These are phyloP conservation scores for Bombus superbus DNA, from an alignment of 1,140 invertebrate species.

Conservation along the genomic window DNA sequence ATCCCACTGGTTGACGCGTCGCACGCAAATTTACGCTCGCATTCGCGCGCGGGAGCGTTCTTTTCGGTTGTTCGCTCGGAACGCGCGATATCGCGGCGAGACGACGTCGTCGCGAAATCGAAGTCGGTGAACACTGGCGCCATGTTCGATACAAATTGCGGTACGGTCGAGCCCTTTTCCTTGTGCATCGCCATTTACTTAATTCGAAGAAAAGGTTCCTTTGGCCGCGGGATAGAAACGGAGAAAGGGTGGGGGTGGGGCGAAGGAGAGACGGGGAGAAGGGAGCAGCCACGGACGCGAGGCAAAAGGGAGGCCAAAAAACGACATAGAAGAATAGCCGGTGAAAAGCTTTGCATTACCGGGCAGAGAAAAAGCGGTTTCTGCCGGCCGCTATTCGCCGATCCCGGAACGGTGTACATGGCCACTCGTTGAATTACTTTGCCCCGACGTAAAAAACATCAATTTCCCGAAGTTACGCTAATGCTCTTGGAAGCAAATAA, in stretches of 20 bases:
- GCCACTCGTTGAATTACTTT: slow-evolving; percentile 43
- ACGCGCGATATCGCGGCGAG: not conserved
- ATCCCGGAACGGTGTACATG: slow-evolving; percentile 20
- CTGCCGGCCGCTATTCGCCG: slow-evolving; percentile 19
- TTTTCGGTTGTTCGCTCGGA: not conserved
- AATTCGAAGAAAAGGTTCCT: slow-evolving; percentile 34
- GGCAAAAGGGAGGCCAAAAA: slow-evolving; percentile 12
- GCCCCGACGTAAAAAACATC: slow-evolving; percentile 41
- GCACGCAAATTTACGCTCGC: no score
- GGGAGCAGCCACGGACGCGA: not conserved
- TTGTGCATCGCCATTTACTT: slow-evolving; percentile 1
- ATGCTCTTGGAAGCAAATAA: slow-evolving; percentile 36
- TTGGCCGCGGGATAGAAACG: not conserved
- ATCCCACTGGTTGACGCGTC: not conserved
- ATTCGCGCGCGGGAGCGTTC: no score
- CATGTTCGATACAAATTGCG: slow-evolving; percentile 16
- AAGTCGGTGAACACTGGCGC: not conserved
- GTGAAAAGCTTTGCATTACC: slow-evolving; percentile 40
- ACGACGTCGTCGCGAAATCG: no score
- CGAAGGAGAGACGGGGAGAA: no score
- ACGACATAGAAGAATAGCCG: slow-evolving; percentile 17
- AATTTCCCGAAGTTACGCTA: slow-evolving; percentile 39
- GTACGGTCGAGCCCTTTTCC: not conserved
- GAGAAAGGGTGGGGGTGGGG: not conserved
- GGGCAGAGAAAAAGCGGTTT: slow-evolving; percentile 40